A percentile compares a stretch with the other conserved stretches of the same genome.
Conservation (phyloP, 2,797 vertebrate genomes). For the Alosa sapidissima region DNA sequence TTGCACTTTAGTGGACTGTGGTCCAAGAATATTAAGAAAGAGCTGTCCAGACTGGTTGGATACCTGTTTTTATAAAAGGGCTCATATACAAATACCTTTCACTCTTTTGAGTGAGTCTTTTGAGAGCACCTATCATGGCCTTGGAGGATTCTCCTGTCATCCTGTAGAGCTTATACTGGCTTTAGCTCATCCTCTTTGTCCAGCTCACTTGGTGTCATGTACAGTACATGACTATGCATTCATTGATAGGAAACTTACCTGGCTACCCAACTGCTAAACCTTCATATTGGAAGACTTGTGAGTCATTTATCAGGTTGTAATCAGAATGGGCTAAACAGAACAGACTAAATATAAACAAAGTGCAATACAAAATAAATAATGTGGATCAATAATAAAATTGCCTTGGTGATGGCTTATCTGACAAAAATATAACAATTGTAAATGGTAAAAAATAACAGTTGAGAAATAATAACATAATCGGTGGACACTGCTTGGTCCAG, state of each 20-base stretch:
- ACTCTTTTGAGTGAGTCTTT: neutral
- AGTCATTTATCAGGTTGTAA: conserved; percentile 52
- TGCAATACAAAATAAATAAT: conserved; percentile 74
- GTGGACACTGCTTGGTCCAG: conserved; percentile 43
- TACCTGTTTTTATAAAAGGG: conserved; percentile 12
- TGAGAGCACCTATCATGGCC: neutral
- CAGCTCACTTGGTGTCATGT: neutral
- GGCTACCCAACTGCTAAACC: conserved; percentile 53
- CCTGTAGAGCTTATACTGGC: neutral
- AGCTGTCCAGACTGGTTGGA: neutral
- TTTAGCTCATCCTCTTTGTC: neutral
- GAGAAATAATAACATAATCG: conserved; percentile 55
- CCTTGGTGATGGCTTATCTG: conserved; percentile 68
- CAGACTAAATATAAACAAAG: conserved; percentile 54
- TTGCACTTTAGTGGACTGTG: neutral
- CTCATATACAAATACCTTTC: conserved; percentile 7
- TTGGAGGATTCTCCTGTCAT: conserved; percentile 4
- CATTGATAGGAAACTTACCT: neutral
- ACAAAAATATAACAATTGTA: conserved; percentile 66
- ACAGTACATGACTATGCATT: conserved; percentile 6
- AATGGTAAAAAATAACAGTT: conserved; percentile 55
- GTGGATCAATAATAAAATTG: conserved; percentile 67
- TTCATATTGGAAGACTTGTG: conserved; percentile 58
- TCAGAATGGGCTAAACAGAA: conserved; percentile 41
- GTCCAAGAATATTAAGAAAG: neutral